Conservation (phyloP, 2,797 vertebrate species). For the Pelobates cultripes region DNA sequence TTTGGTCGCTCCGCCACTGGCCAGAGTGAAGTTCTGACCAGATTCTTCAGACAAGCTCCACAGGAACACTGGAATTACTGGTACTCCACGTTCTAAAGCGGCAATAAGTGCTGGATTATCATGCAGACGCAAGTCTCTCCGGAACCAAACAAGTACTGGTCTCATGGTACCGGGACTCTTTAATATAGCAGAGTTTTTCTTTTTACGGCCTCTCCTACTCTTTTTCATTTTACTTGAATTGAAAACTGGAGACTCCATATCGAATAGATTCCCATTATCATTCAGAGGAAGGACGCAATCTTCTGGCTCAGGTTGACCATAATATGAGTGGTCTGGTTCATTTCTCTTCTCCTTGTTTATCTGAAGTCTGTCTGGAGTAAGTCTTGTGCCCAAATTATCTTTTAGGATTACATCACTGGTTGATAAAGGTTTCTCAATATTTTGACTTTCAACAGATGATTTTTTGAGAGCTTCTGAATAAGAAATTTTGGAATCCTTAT, state of each 20-base stretch:
- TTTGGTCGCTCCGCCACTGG: conserved; percentile 72
- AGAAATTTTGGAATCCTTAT: not conserved
- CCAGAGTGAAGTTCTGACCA: conserved; percentile 69
- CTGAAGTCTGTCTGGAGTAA: not conserved
- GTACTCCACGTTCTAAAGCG: conserved; percentile 68
- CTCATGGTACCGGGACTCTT: conserved; percentile 41
- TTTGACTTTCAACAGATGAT: not conserved
- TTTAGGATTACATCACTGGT: not conserved
- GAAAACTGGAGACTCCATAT: conserved; percentile 1
- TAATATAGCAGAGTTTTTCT: conserved; percentile 37
- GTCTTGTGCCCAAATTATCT: too few relatives aligned
- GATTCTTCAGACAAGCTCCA: conserved; percentile 74
- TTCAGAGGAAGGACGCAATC: conserved; percentile 20
- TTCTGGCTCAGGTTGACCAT: conserved; percentile 44
- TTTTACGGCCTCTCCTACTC: conserved; percentile 19
- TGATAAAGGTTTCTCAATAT: not conserved
- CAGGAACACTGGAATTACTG: conserved; percentile 72
- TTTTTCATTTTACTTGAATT: conserved; percentile 18
- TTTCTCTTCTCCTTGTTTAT: not conserved
- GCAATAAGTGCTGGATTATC: conserved; percentile 73
- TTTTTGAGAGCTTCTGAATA: conserved; percentile 33
- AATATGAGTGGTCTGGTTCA: not conserved
- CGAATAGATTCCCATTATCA: not conserved
- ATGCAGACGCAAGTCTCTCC: conserved; percentile 72
- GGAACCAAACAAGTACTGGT: conserved; percentile 70